Base-by-base conservation (phyloP, 1,140 invertebrate species). In the Oreohelix idahoensis region DNA sequence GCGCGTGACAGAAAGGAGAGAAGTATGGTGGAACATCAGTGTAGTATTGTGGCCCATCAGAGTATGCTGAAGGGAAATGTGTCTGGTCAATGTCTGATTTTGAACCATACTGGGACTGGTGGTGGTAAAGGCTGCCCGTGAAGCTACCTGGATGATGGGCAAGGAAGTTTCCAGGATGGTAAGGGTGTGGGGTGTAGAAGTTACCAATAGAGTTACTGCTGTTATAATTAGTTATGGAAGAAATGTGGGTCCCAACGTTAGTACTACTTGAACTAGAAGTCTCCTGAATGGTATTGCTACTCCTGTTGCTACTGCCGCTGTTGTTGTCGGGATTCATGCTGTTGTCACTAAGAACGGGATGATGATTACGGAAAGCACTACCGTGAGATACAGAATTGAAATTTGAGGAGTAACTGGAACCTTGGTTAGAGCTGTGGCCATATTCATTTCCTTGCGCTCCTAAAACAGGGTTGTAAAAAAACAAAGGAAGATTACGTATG, bases 41-140 rank as follows among this genome's bases (percentile, higher is more conserved):
- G 80, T 63, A 69, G 83, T 78, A 78, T 70, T 82, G 38, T 71
- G 13, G 86, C 71, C 53, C 88, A 86, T 66, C 86, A 83, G 51
- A 85, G 81, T 84, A 91, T 87, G 53, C 85, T 84, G 85, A 84
- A 85, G 58, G 79, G 58, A 74, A 35, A 75, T 53, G 82, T 74
- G 83, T 71, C 69, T 32, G 74, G 53, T 86, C 74, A n/a, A 66
- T 4, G 58, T 58, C 45, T 36, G n/a, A 58, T 29, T 70, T 75
- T 32, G 36, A 42, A 8, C 23, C 53, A 39, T 39, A 38, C 53
- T 58, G 51, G 11, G 39, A 36, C 45, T 63, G 23, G 53, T 77
- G 39, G 70, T 74, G 38, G 79, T 75, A 83, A 83, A 87, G 23
- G 79, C 71, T 42, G 69, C 76, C 11, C 36, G 74, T 26, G 80